Percentiles rank a stretch among this genome's conserved stretches.
Evolutionary conservation across 2,113 vertebrate genomes (phyloP).

Genomic region (Grammomys surdaster): DNA sequence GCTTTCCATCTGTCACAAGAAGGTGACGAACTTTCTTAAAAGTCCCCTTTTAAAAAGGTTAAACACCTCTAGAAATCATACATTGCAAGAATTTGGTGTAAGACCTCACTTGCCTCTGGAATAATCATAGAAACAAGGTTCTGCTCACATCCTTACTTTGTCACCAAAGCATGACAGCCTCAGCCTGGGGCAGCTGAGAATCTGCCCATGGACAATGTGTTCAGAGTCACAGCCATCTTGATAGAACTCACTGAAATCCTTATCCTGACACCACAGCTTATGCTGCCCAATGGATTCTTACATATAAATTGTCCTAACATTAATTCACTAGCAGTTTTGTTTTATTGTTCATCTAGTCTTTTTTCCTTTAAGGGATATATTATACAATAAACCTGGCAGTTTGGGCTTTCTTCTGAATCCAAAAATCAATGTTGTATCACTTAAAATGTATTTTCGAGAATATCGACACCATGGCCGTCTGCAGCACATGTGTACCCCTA

Average conservation of each 20-base stretch:
- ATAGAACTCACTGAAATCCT: neutral
- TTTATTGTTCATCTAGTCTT: neutral
- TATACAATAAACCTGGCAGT: neutral
- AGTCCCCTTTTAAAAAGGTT: neutral
- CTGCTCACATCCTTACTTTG: neutral
- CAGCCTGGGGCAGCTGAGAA: neutral
- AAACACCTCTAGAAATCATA: neutral
- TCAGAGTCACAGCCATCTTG: neutral
- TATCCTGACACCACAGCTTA: neutral
- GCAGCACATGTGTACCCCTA: neutral
- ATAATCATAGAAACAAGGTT: neutral
- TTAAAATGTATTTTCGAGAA: neutral
- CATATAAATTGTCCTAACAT: neutral
- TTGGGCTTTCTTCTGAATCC: neutral
- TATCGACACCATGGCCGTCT: neutral
- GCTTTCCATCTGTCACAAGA: neutral
- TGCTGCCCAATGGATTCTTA: neutral
- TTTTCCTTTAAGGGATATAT: neutral
- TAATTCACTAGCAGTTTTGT: neutral
- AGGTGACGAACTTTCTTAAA: neutral
- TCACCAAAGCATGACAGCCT: neutral
- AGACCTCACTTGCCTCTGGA: conserved; percentile 17
- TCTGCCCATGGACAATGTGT: neutral
- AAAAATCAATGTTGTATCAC: neutral
- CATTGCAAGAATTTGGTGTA: neutral